phyloP scores from a whole-genome alignment of 1,140 invertebrate species.

The Drosophila tropicalis region DNA sequence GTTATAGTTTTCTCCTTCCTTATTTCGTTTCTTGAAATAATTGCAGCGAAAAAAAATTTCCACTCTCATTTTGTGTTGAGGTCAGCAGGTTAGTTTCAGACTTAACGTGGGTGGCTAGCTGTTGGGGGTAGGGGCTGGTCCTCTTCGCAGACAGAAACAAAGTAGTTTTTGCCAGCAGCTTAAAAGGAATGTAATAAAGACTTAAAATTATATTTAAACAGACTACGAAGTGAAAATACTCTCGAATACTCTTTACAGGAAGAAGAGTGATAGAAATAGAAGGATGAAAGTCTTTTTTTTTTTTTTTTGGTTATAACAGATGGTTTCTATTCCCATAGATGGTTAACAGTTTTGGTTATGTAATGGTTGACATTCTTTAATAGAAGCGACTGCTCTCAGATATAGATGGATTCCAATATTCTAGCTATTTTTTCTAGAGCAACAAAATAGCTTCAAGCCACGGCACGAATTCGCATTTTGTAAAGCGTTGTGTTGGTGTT shows the following conservation, averaged over 20 bases:
- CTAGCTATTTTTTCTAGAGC: not conserved
- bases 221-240: conserved; percentile 15
- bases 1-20: not conserved
- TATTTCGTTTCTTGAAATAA: conserved; percentile 51
- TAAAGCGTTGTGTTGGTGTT: conserved; percentile 8
- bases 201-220: conserved; percentile 3
- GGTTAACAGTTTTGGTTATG: no score
- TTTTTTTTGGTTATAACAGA: not conserved
- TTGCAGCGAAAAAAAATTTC: conserved; percentile 50
- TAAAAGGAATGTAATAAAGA: conserved; percentile 25
- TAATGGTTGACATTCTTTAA: not conserved
- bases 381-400: not conserved
- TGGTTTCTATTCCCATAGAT: no score
- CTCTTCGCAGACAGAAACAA: conserved; percentile 20
- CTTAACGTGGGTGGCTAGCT: not conserved
- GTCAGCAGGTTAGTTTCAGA: conserved; percentile 3
- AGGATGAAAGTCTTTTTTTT: not conserved
- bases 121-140: no score
- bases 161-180: conserved; percentile 30
- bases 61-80: conserved; percentile 24
- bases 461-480: conserved; percentile 35
- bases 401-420: not conserved
- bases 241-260: not conserved
- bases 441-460: conserved; percentile 34
- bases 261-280: no score